A percentile compares a stretch with the other conserved stretches of the same genome.
These are phyloP conservation scores for Jacana jacana DNA, from an alignment of 2,113 vertebrate species.

Conservation along the genomic window DNA sequence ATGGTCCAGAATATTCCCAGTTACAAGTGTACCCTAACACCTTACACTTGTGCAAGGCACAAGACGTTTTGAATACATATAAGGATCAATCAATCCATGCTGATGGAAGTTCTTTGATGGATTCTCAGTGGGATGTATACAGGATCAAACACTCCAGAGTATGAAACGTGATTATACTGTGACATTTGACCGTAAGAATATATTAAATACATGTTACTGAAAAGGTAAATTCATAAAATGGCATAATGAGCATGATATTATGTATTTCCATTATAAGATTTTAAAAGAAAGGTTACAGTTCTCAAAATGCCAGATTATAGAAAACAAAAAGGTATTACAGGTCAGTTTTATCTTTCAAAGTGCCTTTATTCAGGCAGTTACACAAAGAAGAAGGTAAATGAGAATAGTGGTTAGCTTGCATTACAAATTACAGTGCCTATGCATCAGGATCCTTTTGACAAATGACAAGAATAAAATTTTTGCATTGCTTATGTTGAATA, in stretches of 20 bases:
- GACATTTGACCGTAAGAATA: slow-evolving; percentile 11
- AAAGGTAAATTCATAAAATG: slow-evolving; percentile 11
- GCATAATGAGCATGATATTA: neutral
- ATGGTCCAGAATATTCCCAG: neutral
- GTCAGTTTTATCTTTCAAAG: neutral
- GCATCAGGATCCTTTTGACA: neutral
- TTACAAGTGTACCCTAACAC: neutral
- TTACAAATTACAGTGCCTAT: neutral
- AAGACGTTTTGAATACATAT: neutral
- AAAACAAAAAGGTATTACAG: slow-evolving; percentile 10
- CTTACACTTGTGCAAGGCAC: neutral
- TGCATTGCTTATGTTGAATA: neutral
- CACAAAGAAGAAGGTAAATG: neutral
- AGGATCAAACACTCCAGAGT: neutral
- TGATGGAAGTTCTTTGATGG: neutral
- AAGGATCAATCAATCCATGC: neutral
- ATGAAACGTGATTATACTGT: neutral
- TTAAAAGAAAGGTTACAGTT: slow-evolving; percentile 18
- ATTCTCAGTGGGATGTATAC: rapidly evolving
- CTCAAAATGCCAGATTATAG: neutral
- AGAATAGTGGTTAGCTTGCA: neutral
- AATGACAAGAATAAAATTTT: neutral
- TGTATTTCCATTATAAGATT: neutral
- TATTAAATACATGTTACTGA: slow-evolving; percentile 12
- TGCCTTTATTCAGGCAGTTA: neutral